Conservation (phyloP, 1,140 invertebrate species). For the Hyposmocoma kahamanoa region DNA sequence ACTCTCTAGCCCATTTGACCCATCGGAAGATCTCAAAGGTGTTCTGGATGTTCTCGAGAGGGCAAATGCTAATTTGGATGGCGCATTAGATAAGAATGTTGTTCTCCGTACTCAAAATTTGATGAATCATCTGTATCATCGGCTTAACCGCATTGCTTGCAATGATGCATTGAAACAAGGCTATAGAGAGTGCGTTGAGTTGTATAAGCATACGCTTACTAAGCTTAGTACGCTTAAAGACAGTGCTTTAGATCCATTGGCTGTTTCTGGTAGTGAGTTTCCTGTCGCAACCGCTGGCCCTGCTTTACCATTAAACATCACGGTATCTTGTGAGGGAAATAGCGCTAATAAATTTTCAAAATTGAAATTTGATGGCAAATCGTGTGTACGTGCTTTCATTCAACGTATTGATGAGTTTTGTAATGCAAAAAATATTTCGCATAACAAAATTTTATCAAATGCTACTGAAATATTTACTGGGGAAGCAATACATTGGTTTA, state of each 20-base stretch:
- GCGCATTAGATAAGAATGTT: neutral
- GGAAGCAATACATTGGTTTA: slow-evolving; percentile 13
- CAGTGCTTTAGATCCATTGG: neutral
- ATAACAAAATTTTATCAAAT: slow-evolving; percentile 5
- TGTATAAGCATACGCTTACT: neutral
- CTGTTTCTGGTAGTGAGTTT: neutral
- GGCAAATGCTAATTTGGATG: neutral
- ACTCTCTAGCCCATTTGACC: neutral
- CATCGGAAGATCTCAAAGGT: neutral
- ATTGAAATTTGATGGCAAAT: slow-evolving; percentile 5
- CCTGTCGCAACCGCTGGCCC: neutral
- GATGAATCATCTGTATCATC: slow-evolving; percentile 3
- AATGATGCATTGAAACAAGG: neutral
- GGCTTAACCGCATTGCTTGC: neutral
- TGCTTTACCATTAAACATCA: neutral
- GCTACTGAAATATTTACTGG: slow-evolving; percentile 13
- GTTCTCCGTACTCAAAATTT: neutral
- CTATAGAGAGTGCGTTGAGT: neutral
- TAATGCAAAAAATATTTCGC: neutral
- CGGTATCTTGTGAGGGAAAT: neutral
- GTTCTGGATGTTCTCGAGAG: neutral
- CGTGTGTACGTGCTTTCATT: slow-evolving; percentile 10
- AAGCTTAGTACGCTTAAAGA: neutral
- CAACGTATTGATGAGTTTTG: slow-evolving; percentile 8
- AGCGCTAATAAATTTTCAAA: neutral